These are phyloP conservation scores for Engystomops pustulosus DNA, from an alignment of 2,113 vertebrate species.

Conservation along the genomic window DNA sequence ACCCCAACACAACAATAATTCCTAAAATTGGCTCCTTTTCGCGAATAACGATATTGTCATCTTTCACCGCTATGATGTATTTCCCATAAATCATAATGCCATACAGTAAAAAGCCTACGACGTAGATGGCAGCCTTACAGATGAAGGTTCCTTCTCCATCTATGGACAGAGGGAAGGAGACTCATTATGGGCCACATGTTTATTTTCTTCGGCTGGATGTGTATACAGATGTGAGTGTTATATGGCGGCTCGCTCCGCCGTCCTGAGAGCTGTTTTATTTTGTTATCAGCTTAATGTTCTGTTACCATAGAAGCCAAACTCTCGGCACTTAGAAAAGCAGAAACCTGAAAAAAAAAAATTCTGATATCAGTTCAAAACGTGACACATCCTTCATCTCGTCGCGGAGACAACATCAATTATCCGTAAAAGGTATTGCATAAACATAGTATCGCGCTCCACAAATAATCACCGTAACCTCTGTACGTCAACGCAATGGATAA, in stretches of 20 bases:
- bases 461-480: neutral
- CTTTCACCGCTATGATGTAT: neutral
- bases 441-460: neutral
- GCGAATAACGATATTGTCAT: too few species aligned
- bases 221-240: conserved; percentile 4
- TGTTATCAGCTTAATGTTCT: neutral
- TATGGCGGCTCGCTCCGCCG: neutral
- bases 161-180: neutral
- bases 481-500: neutral
- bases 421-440: neutral
- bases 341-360: neutral
- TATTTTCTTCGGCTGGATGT: neutral
- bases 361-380: neutral
- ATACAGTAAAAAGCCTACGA: neutral
- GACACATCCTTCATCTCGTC: neutral
- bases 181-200: neutral
- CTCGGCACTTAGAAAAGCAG: neutral
- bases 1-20: neutral
- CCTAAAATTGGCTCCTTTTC: neutral
- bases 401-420: neutral
- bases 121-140: neutral
- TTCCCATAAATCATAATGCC: conserved; percentile 1
- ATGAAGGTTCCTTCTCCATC: neutral
- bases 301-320: conserved; percentile 26
- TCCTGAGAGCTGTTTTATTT: neutral